phyloP scores from a whole-genome alignment of 2,888 invertebrate species.

The Heliconius hortense region DNA sequence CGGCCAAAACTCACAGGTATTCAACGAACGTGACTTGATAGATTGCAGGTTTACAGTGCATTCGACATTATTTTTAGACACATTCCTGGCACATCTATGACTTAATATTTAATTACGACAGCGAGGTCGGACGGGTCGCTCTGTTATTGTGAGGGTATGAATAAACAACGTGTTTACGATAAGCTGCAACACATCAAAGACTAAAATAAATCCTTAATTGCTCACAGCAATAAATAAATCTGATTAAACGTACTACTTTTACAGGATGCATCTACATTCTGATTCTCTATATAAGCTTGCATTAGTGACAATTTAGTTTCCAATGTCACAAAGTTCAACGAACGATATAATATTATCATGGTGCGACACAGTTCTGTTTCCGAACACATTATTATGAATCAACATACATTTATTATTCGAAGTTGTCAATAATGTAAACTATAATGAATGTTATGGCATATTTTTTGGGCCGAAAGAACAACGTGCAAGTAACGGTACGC shows the following conservation, averaged over 20 bases:
- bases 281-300: neutral
- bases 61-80: slow-evolving; percentile 30
- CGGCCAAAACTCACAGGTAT: slow-evolving; percentile 25
- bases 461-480: neutral
- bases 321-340: slow-evolving; percentile 23
- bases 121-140: slow-evolving; percentile 27
- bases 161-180: slow-evolving; percentile 3
- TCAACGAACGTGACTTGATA: slow-evolving; percentile 30
- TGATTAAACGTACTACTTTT: neutral
- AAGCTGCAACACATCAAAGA: slow-evolving; percentile 12
- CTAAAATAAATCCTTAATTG: slow-evolving; percentile 5
- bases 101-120: slow-evolving; percentile 32
- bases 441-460: neutral
- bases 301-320: neutral
- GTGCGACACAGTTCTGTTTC: neutral
- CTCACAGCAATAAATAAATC: neutral
- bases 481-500: slow-evolving; percentile 33
- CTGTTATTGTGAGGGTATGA: slow-evolving; percentile 17
- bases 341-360: slow-evolving; percentile 15
- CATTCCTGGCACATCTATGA: slow-evolving; percentile 31
- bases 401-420: neutral
- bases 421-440: neutral
- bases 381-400: neutral
- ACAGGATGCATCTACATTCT: neutral
- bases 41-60: slow-evolving; percentile 28